These are phyloP conservation scores for Crossoptilon crossoptilon DNA, from an alignment of 2,797 vertebrate species.

Conservation along the genomic window DNA sequence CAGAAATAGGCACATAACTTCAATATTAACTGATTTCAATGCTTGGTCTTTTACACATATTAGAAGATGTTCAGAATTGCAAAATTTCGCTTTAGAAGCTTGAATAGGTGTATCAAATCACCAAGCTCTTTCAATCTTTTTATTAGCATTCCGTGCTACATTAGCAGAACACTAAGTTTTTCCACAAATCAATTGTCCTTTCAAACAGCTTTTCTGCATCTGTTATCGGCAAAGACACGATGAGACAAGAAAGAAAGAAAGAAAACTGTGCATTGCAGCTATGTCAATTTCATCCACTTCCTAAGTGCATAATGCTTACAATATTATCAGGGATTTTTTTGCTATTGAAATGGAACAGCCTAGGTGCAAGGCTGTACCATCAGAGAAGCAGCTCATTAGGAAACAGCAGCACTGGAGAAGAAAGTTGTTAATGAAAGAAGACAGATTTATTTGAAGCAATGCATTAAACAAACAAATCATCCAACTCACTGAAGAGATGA, in stretches of 20 bases:
- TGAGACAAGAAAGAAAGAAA: neutral
- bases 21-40: neutral
- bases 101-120: neutral
- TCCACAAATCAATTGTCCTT: neutral
- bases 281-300: neutral
- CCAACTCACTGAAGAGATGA: neutral
- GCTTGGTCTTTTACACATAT: neutral
- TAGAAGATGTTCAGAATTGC: neutral
- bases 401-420: neutral
- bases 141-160: neutral
- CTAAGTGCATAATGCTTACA: neutral
- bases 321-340: neutral
- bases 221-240: slow-evolving; percentile 13
- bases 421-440: neutral
- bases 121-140: neutral
- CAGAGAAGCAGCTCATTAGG: slow-evolving; percentile 1
- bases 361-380: neutral
- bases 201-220: slow-evolving; percentile 6
- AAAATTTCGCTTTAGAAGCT: neutral
- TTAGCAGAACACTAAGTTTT: neutral
- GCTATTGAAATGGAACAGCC: slow-evolving; percentile 7
- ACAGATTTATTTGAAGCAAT: neutral
- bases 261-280: neutral
- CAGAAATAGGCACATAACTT: neutral
- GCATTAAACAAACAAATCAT: neutral